Conservation (phyloP, 64 coral and sea anemone genomes). For the Montipora capricornis region DNA sequence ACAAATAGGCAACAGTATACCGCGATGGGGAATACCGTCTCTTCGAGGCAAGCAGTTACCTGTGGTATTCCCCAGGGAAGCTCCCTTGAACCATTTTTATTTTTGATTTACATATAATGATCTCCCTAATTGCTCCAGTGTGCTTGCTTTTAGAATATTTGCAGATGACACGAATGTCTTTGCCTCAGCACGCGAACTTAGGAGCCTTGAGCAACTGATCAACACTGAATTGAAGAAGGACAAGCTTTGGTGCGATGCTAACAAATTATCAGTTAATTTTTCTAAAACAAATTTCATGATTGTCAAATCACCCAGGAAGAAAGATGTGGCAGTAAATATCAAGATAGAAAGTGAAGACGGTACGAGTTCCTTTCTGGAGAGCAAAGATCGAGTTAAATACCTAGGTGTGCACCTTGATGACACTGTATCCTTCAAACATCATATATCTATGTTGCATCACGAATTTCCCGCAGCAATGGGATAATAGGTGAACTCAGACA, state of each 20-base stretch:
- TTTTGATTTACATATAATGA: not conserved
- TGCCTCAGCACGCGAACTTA: not conserved
- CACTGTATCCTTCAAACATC: too few relatives aligned
- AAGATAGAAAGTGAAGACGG: too few relatives aligned
- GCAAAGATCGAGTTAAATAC: constrained; percentile 10
- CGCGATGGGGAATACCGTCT: not conserved
- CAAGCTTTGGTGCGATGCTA: not conserved
- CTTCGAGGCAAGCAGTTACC: not conserved
- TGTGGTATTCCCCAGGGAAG: constrained; percentile 36
- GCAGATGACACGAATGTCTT: constrained; percentile 16
- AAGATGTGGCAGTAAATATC: not conserved
- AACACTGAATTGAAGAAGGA: not conserved
- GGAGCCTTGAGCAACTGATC: not conserved
- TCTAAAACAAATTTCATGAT: constrained; percentile 16
- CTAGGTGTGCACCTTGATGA: too few relatives aligned
- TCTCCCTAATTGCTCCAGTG: not conserved
- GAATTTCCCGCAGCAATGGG: not conserved
- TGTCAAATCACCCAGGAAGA: constrained; percentile 9
- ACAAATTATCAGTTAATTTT: constrained; percentile 2
- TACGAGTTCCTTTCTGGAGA: not conserved
- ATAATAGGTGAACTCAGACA: constrained; percentile 31
- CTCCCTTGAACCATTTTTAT: not conserved
- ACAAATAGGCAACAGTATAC: constrained; percentile 43
- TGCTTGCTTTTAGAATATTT: constrained; percentile 4
- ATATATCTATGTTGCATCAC: too few relatives aligned